Evolutionary conservation across 1,140 invertebrate genomes (phyloP), one percentile per base, ranked within the genome.

Genomic region (Trypoxylus dichotomus): DNA sequence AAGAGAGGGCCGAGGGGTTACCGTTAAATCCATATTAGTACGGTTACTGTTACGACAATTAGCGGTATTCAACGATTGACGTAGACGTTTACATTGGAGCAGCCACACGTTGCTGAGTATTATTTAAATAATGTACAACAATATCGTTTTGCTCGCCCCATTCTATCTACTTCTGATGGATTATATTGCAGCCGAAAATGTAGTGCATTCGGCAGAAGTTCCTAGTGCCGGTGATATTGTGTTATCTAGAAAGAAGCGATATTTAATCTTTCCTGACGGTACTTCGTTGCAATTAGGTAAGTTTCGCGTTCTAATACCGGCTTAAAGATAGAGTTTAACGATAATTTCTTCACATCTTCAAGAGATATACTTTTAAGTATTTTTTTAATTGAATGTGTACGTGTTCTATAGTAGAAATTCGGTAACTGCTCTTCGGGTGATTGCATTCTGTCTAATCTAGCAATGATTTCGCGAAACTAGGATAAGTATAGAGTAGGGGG

Each of bases 201-300:
- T 27, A 27, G 15, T 8, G 47, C 7, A 68, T 68, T 15, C 7
- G 32, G 41, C 42, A 13, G 41, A 75, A 75, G n/a, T 47, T 2
- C 5, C 10, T 54, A 75, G 32, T 19, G 43, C 42, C 10, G 29
- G 32, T 8, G 21, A 74, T 75, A 21, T 42, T 11, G 77, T 76
- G 79, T 86, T 92, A 77, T 91, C 91, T 1, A 88, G 93, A 77
- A 89, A 88, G 80, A 92, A 91, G 82, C 88, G 93, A 78, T 94
- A 94, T 87, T 87, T 95, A 63, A 88, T 93, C 78, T 95, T 94
- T 86, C 92, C 93, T 1, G 93, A 94, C 87, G 93, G 93, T 73
- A 94, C 93, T 80, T 93, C 92, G 76, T 90, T 94, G 80, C 91
- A 92, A 86, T 86, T 94, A 86, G 87, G 93, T 94, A 83, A 90